Evolutionary conservation across 2,797 vertebrate genomes (phyloP), one percentile per base, ranked within the genome.

Genomic region (Danio albolineatus): DNA sequence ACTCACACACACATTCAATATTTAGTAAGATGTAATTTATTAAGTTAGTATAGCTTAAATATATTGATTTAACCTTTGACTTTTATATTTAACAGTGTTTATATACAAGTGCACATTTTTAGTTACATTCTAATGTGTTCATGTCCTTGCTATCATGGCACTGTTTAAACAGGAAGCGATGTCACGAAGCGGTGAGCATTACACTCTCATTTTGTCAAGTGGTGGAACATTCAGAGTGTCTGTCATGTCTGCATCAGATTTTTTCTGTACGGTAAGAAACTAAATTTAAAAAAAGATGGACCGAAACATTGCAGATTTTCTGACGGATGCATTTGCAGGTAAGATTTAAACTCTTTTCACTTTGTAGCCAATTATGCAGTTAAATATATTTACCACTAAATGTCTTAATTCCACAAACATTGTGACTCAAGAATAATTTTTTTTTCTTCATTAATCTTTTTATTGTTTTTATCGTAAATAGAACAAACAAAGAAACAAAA

Each of bases 101-200:
- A 16, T 0, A 53, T 71, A n/a, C 12, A 78, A 28, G 28, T 28
- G 28, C 28, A 28, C 28, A 28, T 28, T 28, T 28, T 28, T 28
- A 28, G 28, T 28, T 28, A 28, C 28, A 51, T 51, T 5, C 51
- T 13, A 51, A 28, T 65, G 56, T 28, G 56, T 36, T 4, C 2
- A 38, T 43, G 38, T 44, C 77, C 4, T 46, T 54, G 41, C 16
- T 81, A 76, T 69, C 73, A 43, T 85, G 82, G 74, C n/a, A 56
- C 88, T 79, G 85, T 85, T 88, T 85, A 67, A 80, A 91, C 94
- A 94, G 94, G 94, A 95, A 94, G 83, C 75, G 86, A 59, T 80
- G 79, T 84, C 1, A 87, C 76, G 8, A 76, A 89, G 79, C 86
- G 71, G 82, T 76, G 84, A 85, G 77, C 82, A 71, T 81, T 48